Conservation (phyloP, 2,797 vertebrate genomes). For the Rhinichthys osculus region DNA sequence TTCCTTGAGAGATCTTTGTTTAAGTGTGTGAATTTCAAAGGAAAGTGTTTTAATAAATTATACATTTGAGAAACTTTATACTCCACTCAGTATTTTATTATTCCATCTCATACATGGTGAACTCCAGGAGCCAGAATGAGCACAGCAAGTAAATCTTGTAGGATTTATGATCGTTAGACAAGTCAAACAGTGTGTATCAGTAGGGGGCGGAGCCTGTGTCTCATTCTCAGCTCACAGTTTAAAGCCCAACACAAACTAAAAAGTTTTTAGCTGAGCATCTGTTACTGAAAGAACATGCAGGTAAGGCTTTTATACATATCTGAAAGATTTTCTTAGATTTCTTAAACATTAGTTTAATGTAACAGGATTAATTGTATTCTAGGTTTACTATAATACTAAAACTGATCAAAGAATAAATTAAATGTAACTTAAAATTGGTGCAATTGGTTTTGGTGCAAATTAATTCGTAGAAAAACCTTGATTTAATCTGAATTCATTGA, state of each 20-base stretch:
- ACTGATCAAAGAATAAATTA: background rate
- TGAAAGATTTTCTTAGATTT: background rate
- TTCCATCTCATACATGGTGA: background rate
- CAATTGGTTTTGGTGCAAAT: background rate
- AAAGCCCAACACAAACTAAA: background rate
- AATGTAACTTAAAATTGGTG: background rate
- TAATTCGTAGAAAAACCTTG: background rate
- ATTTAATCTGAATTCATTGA: too few species aligned
- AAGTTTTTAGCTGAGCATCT: background rate
- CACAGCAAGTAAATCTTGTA: background rate
- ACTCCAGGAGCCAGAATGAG: background rate
- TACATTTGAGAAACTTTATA: conserved; percentile 47
- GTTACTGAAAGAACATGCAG: conserved; percentile 18
- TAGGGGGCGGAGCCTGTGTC: conserved; percentile 19
- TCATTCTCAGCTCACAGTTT: background rate
- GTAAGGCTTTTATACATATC: conserved; percentile 5
- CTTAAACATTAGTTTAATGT: background rate
- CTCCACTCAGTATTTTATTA: background rate
- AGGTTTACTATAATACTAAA: background rate
- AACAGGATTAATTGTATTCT: background rate
- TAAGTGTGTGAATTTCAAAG: conserved; percentile 42
- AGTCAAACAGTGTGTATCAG: conserved; percentile 7
- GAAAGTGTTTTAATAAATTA: conserved; percentile 71
- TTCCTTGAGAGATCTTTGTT: conserved; percentile 8
- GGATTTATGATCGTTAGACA: conserved; percentile 27